phyloP scores from a whole-genome alignment of 2,888 invertebrate species.

The Hyles lineata region DNA sequence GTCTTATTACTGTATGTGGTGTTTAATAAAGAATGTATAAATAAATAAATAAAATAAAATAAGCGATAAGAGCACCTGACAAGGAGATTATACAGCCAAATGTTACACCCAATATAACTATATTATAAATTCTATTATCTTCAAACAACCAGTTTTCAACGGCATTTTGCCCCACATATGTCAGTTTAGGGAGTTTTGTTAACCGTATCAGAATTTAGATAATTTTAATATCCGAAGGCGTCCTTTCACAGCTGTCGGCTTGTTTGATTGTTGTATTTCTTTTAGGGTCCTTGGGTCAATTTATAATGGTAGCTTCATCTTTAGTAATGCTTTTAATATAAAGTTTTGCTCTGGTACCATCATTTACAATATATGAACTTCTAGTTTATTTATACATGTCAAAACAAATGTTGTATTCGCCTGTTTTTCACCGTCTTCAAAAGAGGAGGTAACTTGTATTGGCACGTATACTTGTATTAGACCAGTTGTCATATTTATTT shows the following conservation, averaged over 20 bases:
- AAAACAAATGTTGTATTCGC: too few relatives aligned
- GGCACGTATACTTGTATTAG: too few relatives aligned
- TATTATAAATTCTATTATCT: constrained; percentile 9
- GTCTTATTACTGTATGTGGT: too few relatives aligned
- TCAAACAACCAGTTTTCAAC: constrained; percentile 34
- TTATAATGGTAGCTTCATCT: neutral
- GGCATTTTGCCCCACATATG: constrained; percentile 36
- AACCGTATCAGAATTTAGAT: constrained; percentile 21
- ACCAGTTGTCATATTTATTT: too few relatives aligned
- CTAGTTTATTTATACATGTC: too few relatives aligned
- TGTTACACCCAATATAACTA: neutral
- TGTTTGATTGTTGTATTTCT: constrained; percentile 8
- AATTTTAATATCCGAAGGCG: constrained; percentile 20
- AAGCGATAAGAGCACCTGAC: too few relatives aligned
- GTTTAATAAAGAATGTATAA: too few relatives aligned
- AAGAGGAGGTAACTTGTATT: too few relatives aligned
- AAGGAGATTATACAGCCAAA: too few relatives aligned
- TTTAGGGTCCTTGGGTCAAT: neutral
- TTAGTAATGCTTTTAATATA: neutral
- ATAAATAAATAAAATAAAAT: too few relatives aligned
- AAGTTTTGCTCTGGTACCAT: neutral
- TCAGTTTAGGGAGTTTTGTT: constrained; percentile 22
- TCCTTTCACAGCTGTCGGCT: constrained; percentile 19
- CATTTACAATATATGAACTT: neutral
- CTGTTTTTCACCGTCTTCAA: too few relatives aligned